Percentiles rank a stretch among this genome's conserved stretches.
Evolutionary conservation across 2,888 invertebrate species (phyloP).

Genomic region (Dinocampus coccinellae): DNA sequence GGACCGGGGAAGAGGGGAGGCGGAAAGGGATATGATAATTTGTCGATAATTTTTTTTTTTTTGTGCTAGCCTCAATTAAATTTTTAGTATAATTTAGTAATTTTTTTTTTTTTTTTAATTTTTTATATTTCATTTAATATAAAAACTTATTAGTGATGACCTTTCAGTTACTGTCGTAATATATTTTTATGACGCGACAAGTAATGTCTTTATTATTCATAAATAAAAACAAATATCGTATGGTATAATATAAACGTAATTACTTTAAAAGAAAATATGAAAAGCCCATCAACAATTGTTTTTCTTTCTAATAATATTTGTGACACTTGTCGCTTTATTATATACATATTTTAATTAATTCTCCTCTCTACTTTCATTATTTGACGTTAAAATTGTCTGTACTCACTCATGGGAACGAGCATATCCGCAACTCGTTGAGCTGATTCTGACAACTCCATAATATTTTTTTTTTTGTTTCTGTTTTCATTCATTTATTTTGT

Average conservation of each 20-base stretch:
- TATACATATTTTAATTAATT: not conserved
- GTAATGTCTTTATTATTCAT: not conserved
- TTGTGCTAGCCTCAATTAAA: not conserved
- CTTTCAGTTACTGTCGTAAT: not conserved
- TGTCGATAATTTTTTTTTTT: slow-evolving; percentile 38
- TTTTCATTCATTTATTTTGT: too few relatives aligned
- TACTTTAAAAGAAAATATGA: not conserved
- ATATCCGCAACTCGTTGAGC: slow-evolving; percentile 38
- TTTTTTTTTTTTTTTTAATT: not conserved
- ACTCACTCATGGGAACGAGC: slow-evolving; percentile 44
- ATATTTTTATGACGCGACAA: not conserved
- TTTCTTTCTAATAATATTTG: not conserved
- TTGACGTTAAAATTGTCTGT: not conserved
- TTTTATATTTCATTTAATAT: too few relatives aligned
- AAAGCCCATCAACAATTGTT: not conserved
- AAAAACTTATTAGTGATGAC: not conserved
- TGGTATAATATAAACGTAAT: too few relatives aligned
- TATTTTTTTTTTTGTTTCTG: too few relatives aligned
- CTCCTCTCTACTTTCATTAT: not conserved
- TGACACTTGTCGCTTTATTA: not conserved
- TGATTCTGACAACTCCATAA: slow-evolving; percentile 37
- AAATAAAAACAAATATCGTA: not conserved
- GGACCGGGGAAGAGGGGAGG: too few relatives aligned
- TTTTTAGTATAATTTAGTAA: slow-evolving; percentile 6
- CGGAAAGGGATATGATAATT: slow-evolving; percentile 40